These are phyloP conservation scores for Brachystomella parvula DNA, from an alignment of 1,140 invertebrate genomes.

Conservation along the genomic window DNA sequence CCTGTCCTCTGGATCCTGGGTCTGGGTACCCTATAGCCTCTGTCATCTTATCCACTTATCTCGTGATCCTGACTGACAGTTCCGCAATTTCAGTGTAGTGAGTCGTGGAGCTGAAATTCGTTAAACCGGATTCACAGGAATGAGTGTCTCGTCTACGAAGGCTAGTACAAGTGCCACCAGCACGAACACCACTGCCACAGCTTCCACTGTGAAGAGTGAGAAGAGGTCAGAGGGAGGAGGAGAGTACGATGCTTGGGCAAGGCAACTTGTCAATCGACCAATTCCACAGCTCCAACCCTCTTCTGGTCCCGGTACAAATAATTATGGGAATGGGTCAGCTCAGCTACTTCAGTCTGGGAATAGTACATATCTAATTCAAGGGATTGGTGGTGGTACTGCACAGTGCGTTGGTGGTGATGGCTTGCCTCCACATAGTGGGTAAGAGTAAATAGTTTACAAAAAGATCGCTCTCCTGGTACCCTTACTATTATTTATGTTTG, in stretches of 20 bases:
- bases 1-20: too few relatives aligned
- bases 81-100: too few relatives aligned
- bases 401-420: not conserved
- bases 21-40: too few relatives aligned
- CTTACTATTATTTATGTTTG: not conserved
- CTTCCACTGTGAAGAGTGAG: not conserved
- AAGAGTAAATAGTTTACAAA: not conserved
- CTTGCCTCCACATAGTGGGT: slow-evolving; percentile 16
- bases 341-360: slow-evolving; percentile 4
- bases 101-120: too few relatives aligned
- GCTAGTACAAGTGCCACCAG: not conserved
- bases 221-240: slow-evolving; percentile 19
- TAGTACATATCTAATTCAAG: not conserved
- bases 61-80: too few relatives aligned
- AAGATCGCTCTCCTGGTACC: not conserved
- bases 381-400: not conserved
- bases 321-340: not conserved
- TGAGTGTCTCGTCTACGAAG: not conserved
- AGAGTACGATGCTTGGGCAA: slow-evolving; percentile 36
- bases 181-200: not conserved
- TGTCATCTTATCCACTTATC: too few relatives aligned
- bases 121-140: too few relatives aligned
- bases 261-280: slow-evolving; percentile 18
- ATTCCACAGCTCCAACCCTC: slow-evolving; percentile 17
- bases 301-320: not conserved